A percentile compares a stretch with the other conserved stretches of the same genome.
Evolutionary conservation across 1,140 invertebrate genomes (phyloP).

Genomic region (Drosophila subobscura): DNA sequence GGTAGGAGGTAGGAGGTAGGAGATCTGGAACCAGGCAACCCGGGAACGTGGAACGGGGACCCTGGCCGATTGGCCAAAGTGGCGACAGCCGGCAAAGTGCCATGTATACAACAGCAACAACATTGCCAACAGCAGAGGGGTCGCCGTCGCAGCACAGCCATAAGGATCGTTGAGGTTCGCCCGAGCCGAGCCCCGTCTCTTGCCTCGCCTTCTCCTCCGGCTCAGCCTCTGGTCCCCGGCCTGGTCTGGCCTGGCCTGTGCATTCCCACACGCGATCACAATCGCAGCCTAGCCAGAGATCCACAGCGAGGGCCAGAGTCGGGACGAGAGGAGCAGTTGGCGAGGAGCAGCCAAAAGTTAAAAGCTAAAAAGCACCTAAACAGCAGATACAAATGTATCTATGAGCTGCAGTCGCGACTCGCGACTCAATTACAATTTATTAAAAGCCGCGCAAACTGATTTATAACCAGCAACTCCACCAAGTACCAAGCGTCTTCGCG

Average conservation of each 20-base stretch:
- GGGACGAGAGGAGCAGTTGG: background rate
- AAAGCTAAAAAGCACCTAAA: constrained; percentile 37
- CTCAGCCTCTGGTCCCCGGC: constrained; percentile 42
- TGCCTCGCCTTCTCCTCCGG: background rate
- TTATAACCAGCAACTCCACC: constrained; percentile 62
- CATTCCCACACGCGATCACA: constrained; percentile 79
- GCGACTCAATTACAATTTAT: constrained; percentile 82
- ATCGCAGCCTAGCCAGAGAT: constrained; percentile 37
- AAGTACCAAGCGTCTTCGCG: background rate
- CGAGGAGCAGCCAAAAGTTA: constrained; percentile 26
- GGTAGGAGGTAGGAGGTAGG: constrained; percentile 2
- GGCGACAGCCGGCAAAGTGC: constrained; percentile 79
- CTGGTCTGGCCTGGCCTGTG: constrained; percentile 32
- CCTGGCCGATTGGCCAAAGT: constrained; percentile 55
- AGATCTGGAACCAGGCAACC: constrained; percentile 2
- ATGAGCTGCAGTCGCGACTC: constrained; percentile 72
- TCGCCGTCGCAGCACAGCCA: constrained; percentile 65
- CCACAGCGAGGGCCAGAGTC: background rate
- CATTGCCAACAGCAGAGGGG: constrained; percentile 45
- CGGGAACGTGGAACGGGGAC: constrained; percentile 1
- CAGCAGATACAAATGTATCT: constrained; percentile 74
- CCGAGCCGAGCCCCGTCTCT: background rate
- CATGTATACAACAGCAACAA: constrained; percentile 68
- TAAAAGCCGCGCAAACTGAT: constrained; percentile 79
- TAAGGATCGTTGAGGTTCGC: constrained; percentile 56